Conservation (phyloP, 2,797 vertebrate species). For the Enteromius radiatus region DNA sequence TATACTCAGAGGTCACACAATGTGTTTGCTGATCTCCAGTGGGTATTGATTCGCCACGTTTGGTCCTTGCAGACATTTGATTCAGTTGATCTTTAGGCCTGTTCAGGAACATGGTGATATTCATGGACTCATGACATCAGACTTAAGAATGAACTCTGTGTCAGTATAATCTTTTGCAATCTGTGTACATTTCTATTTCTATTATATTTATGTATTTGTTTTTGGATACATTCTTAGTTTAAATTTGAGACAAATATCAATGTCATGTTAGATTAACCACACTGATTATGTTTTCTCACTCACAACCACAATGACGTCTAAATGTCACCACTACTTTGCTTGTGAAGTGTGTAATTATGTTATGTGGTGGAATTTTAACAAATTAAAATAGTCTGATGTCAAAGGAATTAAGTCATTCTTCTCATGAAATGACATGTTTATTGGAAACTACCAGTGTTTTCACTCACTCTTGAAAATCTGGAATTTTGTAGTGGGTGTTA, state of each 20-base stretch:
- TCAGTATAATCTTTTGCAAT: not conserved
- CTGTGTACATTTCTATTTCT: not conserved
- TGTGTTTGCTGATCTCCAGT: not conserved
- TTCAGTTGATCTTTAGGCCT: not conserved
- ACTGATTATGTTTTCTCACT: not conserved
- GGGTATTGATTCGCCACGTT: not conserved
- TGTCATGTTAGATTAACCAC: not conserved
- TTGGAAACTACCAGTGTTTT: not conserved
- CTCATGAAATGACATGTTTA: not conserved
- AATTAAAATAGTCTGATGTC: not conserved
- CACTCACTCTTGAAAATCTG: not conserved
- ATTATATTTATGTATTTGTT: not conserved
- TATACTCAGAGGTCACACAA: conserved; percentile 13
- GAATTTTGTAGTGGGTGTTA: not conserved
- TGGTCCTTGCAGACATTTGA: conserved; percentile 15
- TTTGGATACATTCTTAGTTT: not conserved
- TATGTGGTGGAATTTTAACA: not conserved
- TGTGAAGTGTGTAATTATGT: not conserved
- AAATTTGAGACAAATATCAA: not conserved
- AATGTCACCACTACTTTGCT: not conserved
- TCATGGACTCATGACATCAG: not conserved
- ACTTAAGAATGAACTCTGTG: not conserved
- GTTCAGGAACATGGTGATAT: conserved; percentile 4
- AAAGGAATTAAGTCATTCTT: not conserved
- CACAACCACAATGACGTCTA: not conserved